Evolutionary conservation across 2,113 vertebrate species (phyloP).

Genomic region (Chaetodon auriga): DNA sequence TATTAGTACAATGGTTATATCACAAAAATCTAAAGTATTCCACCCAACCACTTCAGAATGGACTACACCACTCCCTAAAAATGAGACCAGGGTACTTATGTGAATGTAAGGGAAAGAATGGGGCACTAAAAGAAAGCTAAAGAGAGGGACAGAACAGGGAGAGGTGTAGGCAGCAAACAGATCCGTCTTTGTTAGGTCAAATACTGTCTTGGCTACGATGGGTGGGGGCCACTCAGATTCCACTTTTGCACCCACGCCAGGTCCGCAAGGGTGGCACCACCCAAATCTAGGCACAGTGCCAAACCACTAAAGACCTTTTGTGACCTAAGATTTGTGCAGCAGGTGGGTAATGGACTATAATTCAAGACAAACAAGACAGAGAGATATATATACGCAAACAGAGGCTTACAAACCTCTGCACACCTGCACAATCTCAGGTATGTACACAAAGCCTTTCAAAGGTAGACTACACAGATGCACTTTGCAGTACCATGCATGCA

Average conservation of each 20-base stretch:
- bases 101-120: slow-evolving; percentile 32
- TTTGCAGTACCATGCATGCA: slow-evolving; percentile 27
- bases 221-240: slow-evolving; percentile 45
- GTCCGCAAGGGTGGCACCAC: slow-evolving; percentile 42
- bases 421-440: slow-evolving; percentile 67
- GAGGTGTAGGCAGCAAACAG: slow-evolving; percentile 32
- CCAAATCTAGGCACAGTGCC: slow-evolving; percentile 32
- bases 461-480: slow-evolving; percentile 34
- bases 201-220: slow-evolving; percentile 43
- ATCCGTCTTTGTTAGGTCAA: slow-evolving; percentile 56
- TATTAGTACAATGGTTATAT: slow-evolving; percentile 78
- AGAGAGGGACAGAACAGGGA: slow-evolving; percentile 12
- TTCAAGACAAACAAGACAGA: slow-evolving; percentile 54
- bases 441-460: slow-evolving; percentile 64
- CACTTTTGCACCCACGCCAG: slow-evolving; percentile 58
- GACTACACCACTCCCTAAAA: slow-evolving; percentile 51
- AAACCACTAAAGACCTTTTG: slow-evolving; percentile 59
- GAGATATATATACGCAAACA: slow-evolving; percentile 46
- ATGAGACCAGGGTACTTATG: slow-evolving; percentile 3
- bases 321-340: slow-evolving; percentile 68
- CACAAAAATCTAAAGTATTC: slow-evolving; percentile 67
- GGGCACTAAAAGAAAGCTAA: neutral
- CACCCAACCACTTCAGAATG: slow-evolving; percentile 61
- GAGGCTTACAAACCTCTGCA: slow-evolving; percentile 31
- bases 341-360: slow-evolving; percentile 64